A percentile compares a stretch with the other conserved stretches of the same genome.
These are phyloP conservation scores for Vultur gryphus DNA, from an alignment of 2,797 vertebrate species.

Conservation along the genomic window DNA sequence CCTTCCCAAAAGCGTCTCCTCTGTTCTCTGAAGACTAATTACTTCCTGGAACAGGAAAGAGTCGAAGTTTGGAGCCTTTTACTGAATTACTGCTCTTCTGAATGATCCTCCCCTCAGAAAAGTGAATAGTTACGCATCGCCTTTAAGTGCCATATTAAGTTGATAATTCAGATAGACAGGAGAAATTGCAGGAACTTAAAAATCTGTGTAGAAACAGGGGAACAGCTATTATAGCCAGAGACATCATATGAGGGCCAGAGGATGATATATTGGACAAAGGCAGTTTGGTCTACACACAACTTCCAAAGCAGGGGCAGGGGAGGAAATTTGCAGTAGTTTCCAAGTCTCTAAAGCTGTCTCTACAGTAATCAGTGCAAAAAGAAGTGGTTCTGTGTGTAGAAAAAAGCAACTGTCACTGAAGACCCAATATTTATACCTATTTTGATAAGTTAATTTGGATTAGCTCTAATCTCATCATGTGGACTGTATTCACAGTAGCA, in stretches of 20 bases:
- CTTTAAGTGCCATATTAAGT: neutral
- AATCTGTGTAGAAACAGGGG: neutral
- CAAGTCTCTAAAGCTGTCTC: neutral
- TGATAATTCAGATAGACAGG: neutral
- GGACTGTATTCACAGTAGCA: neutral
- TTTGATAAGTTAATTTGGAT: neutral
- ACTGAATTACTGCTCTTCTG: neutral
- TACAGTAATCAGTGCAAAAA: neutral
- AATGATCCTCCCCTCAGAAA: neutral
- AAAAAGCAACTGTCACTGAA: neutral
- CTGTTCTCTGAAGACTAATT: neutral
- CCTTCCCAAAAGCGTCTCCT: neutral
- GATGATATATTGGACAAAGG: neutral
- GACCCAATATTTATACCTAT: neutral
- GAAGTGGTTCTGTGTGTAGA: neutral
- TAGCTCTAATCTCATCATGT: neutral
- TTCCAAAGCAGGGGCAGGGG: neutral
- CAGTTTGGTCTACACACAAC: neutral
- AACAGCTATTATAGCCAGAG: neutral
- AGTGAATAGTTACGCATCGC: neutral
- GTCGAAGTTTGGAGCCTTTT: neutral
- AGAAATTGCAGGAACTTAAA: neutral
- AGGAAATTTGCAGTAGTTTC: neutral
- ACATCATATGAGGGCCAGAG: neutral
- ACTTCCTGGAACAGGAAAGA: neutral